Evolutionary conservation across 2,113 vertebrate genomes (phyloP).

Genomic region (Ranitomeya variabilis): DNA sequence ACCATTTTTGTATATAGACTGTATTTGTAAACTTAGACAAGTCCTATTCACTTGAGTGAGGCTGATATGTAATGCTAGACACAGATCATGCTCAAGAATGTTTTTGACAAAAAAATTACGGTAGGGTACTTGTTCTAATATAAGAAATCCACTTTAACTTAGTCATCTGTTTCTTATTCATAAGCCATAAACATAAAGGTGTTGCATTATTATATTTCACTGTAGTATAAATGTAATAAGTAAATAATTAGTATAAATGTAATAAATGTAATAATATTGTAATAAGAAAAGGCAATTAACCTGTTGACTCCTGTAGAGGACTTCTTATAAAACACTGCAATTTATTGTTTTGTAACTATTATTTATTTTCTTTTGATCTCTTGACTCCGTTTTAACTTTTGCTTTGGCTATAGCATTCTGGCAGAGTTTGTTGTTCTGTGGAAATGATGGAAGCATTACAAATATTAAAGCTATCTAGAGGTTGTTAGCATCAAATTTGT

Average conservation of each 20-base stretch:
- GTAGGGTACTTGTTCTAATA: background rate
- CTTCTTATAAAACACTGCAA: background rate
- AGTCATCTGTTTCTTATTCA: background rate
- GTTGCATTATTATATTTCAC: conserved; percentile 6
- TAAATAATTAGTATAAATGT: background rate
- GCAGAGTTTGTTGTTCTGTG: conserved; percentile 61
- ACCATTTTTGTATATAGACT: too few relatives aligned
- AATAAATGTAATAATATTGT: background rate
- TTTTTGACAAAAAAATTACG: background rate
- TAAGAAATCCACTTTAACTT: background rate
- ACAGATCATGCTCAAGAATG: background rate
- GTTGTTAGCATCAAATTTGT: background rate
- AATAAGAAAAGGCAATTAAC: background rate
- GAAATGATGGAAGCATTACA: conserved; percentile 71
- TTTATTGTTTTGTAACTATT: conserved; percentile 41
- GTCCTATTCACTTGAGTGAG: too few relatives aligned
- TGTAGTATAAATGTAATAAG: background rate
- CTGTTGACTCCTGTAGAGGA: background rate
- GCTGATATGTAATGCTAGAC: background rate
- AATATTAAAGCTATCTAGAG: background rate
- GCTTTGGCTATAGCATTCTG: conserved; percentile 64
- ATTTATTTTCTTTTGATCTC: conserved; percentile 24
- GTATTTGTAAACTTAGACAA: too few relatives aligned
- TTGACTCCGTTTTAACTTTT: conserved; percentile 37
- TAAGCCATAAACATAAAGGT: conserved; percentile 7